Evolutionary conservation across 2,888 invertebrate genomes (phyloP).

Genomic region (Alsophila aescularia): DNA sequence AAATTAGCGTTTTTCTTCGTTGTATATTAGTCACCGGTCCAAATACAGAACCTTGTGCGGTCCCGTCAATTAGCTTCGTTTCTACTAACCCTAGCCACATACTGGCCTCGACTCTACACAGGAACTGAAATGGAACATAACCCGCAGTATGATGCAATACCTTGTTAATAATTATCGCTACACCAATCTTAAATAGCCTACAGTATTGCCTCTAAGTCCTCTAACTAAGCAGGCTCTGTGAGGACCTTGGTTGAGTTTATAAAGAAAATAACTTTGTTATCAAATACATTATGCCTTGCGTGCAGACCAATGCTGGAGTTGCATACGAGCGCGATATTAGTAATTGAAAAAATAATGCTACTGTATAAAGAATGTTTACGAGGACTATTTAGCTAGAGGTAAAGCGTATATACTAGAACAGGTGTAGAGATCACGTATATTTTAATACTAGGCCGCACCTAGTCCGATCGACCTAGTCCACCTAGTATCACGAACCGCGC

Average conservation of each 20-base stretch:
- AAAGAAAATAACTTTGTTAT: background rate
- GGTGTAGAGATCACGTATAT: too few relatives aligned
- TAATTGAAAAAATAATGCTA: background rate
- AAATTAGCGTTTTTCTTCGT: too few relatives aligned
- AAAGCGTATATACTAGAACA: too few relatives aligned
- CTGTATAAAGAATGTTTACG: background rate
- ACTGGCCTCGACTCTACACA: slow-evolving; percentile 21
- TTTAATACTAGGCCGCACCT: too few relatives aligned
- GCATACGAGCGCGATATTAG: background rate
- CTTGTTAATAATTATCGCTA: slow-evolving; percentile 20
- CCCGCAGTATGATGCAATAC: slow-evolving; percentile 23
- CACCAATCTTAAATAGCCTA: slow-evolving; percentile 10
- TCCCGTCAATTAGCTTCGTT: background rate
- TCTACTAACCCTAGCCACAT: background rate
- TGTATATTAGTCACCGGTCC: too few relatives aligned
- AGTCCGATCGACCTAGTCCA: too few relatives aligned
- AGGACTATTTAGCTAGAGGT: too few relatives aligned
- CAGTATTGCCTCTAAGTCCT: slow-evolving; percentile 1
- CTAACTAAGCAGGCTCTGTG: background rate
- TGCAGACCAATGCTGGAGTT: slow-evolving; percentile 2
- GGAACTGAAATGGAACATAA: slow-evolving; percentile 22
- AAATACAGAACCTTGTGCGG: too few relatives aligned
- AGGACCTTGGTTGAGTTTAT: slow-evolving; percentile 12
- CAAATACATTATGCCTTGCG: slow-evolving; percentile 5
- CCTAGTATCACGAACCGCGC: too few relatives aligned